phyloP scores from a whole-genome alignment of 2,888 invertebrate genomes.

The Synanthedon myopaeformis region DNA sequence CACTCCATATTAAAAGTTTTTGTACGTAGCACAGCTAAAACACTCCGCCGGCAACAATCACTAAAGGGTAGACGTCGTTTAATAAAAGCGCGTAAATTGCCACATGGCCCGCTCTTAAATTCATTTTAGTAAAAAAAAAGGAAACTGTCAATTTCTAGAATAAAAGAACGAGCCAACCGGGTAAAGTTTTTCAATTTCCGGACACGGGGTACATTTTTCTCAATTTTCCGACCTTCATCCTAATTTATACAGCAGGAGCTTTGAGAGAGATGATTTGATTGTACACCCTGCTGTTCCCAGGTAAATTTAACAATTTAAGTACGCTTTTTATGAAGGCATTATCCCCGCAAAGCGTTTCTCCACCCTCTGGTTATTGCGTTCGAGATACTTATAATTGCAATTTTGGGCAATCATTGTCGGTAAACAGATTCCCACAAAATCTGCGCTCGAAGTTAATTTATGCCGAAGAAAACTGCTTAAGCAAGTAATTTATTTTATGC shows the following conservation, averaged over 20 bases:
- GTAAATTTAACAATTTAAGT: constrained; percentile 57
- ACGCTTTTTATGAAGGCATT: constrained; percentile 49
- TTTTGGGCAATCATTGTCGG: constrained; percentile 28
- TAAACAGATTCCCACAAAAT: constrained; percentile 15
- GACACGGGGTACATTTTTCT: constrained; percentile 42
- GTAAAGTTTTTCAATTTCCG: constrained; percentile 68
- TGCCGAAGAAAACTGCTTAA: background rate
- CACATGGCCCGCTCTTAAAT: constrained; percentile 23
- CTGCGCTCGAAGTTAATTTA: constrained; percentile 11
- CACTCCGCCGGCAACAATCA: constrained; percentile 8
- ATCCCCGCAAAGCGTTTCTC: constrained; percentile 38
- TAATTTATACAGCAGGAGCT: constrained; percentile 56
- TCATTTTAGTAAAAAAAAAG: constrained; percentile 25
- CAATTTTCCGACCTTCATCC: constrained; percentile 50
- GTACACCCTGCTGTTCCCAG: constrained; percentile 53
- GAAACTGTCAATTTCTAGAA: constrained; percentile 49
- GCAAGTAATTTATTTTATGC: too few species aligned
- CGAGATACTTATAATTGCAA: constrained; percentile 39
- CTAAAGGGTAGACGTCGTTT: constrained; percentile 12
- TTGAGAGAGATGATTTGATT: constrained; percentile 54
- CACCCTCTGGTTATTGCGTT: constrained; percentile 27
- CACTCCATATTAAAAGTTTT: too few species aligned
- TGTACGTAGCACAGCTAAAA: too few species aligned
- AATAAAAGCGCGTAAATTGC: constrained; percentile 29
- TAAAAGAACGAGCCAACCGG: constrained; percentile 34